Evolutionary conservation across 2,113 vertebrate genomes (phyloP), one percentile per base, ranked within the genome.

Genomic region (Myodes glareolus): DNA sequence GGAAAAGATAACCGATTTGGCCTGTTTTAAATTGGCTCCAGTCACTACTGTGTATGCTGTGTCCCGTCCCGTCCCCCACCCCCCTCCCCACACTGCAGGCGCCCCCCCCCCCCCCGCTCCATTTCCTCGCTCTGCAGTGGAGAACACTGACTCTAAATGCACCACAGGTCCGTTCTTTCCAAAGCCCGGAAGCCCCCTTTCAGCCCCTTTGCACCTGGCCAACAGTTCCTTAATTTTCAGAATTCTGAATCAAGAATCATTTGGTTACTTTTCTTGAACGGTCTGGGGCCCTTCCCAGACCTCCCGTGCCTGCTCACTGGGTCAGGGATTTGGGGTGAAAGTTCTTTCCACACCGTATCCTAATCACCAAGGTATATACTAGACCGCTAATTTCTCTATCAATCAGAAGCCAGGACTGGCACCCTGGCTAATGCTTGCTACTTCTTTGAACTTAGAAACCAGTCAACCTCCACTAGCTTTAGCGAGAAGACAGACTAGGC

Each of bases 251-350:
- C 16, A 82, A 88, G 27, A 16, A 0, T 36, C 17, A 3, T 31
- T 27, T 94, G 42, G 3, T 94, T 55, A 80, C 55, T 31, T 39
- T 87, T 91, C 90, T 88, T 88, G 21, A 93, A 95, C 6, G 25
- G 58, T 77, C 88, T 39, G 2, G 27, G 23, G 12, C 8, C 2
- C 23, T 29, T 0, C 55, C 17, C 55, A 19, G 55, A 1, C 55
- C 55, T 72, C 45, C 23, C 58, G 7, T 88, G 9, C 16, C 47
- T 61, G 23, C n/a, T 92, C 3, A 1, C 33, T 27, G 58, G 76
- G n/a, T 12, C 2, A 65, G 21, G 11, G 42, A 55, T 76, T 94
- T 90, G 77, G 33, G 3, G 31, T 47, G 52, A 93, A 39, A 52
- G 8, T 6, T 87, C 5, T 75, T 70, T 78, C 87, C 12, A 73